A percentile compares a stretch with the other conserved stretches of the same genome.
phyloP scores from a whole-genome alignment of 1,140 invertebrate genomes.

The Drosophila pseudoobscura region DNA sequence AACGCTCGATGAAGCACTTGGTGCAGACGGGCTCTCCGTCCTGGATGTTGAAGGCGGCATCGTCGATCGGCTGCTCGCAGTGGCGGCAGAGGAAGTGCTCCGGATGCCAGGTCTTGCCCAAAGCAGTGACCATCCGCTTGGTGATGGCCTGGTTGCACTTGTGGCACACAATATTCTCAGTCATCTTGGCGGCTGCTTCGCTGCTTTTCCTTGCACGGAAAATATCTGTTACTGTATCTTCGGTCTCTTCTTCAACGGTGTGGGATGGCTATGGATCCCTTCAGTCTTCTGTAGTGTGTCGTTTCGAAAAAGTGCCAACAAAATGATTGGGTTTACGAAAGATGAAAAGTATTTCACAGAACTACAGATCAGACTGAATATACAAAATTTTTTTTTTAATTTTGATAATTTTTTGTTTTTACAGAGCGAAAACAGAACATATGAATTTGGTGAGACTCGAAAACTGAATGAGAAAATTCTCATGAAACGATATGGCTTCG shows the following conservation, averaged over 20 bases:
- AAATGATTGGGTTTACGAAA: constrained; percentile 14
- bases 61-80: constrained; percentile 85
- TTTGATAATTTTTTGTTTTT: constrained; percentile 42
- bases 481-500: background rate
- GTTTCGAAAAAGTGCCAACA: constrained; percentile 7
- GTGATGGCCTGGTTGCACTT: constrained; percentile 78
- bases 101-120: constrained; percentile 99
- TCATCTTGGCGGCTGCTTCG: constrained; percentile 22
- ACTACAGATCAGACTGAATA: constrained; percentile 2
- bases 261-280: no score
- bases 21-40: constrained; percentile 89
- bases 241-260: no score
- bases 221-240: no score
- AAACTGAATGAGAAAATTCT: constrained; percentile 55
- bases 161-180: constrained; percentile 59
- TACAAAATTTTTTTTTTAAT: constrained; percentile 36
- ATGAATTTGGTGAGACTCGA: constrained; percentile 77
- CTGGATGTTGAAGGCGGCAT: constrained; percentile 88
- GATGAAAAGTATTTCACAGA: background rate
- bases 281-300: no score
- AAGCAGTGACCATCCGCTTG: constrained; percentile 87
- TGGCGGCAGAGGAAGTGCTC: constrained; percentile 97
- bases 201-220: background rate
- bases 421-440: constrained; percentile 60
- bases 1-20: constrained; percentile 88